Evolutionary conservation across 2,797 vertebrate species (phyloP), one percentile per base, ranked within the genome.

Genomic region (Crocidura indochinensis): DNA sequence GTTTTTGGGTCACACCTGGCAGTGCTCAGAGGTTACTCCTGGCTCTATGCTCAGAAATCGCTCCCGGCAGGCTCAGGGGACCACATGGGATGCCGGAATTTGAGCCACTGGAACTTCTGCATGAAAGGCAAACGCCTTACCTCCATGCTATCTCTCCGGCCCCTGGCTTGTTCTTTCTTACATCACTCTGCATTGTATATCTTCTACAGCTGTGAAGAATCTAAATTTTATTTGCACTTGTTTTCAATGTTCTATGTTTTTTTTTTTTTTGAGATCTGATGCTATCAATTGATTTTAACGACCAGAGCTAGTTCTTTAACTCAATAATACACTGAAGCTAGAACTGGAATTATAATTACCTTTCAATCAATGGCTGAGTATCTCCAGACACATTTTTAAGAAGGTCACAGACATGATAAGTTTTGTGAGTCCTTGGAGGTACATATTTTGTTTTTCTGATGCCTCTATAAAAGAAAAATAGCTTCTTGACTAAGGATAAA

Each of bases 401-500:
- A 78, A 46, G 27, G 46, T 67, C 44, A 89, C n/a, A 76, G 3
- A 31, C 29, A 65, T 56, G 44, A 56, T 31, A 0, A 51, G 65
- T 38, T 90, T 87, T 62, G 68, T 84, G 38, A 69, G 17, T 24
- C 24, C 53, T 38, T 76, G 31, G 56, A 67, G 38, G n/a, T 49
- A 67, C 14, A 74, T 60, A 83, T 60, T 31, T 12, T 20, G 19
- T 78, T 90, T 79, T 93, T 83, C 64, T 87, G 74, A 84, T 31
- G 56, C 8, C 38, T 60, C 80, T 17, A 67, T 27, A 76, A 76
- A 62, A 56, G 65, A 67, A 81, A 64, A 78, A 81, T 74, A 87
- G 69, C 15, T 71, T 74, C 12, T 90, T 60, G 8, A 65, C 19
- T 44, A 31, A 29, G 65, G 29, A 12, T 72, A 84, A 72, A 90